Evolutionary conservation across 2,888 invertebrate species (phyloP).

Genomic region (Cecidostiba fungosa): DNA sequence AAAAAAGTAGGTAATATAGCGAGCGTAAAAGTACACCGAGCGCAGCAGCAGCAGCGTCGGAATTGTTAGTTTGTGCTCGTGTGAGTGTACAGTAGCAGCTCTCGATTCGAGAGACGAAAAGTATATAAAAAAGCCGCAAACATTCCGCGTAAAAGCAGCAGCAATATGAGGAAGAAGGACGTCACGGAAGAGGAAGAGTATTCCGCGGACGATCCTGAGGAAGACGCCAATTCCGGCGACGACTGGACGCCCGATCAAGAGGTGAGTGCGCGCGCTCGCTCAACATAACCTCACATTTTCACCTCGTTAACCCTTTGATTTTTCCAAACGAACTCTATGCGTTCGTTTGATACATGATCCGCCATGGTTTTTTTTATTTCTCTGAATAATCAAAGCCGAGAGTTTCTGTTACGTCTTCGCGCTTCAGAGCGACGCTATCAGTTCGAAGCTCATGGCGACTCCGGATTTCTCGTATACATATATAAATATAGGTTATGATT

Average conservation of each 20-base stretch:
- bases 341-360: neutral
- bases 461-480: neutral
- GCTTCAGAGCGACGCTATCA: neutral
- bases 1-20: neutral
- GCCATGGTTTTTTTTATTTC: too few relatives aligned
- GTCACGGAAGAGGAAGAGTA: slow-evolving; percentile 78
- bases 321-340: neutral
- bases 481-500: neutral
- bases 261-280: slow-evolving; percentile 66
- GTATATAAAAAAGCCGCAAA: slow-evolving; percentile 62
- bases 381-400: neutral
- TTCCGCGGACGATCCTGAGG: slow-evolving; percentile 79
- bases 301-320: neutral
- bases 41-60: neutral
- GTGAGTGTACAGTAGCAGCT: neutral
- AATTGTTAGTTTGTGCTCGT: neutral
- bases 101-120: neutral
- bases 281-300: slow-evolving; percentile 52
- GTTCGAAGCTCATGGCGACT: neutral
- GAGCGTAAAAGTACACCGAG: neutral
- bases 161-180: slow-evolving; percentile 79
- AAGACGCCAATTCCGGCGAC: slow-evolving; percentile 77
- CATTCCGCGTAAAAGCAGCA: slow-evolving; percentile 77
- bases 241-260: slow-evolving; percentile 79
- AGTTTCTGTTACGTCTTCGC: too few relatives aligned